phyloP scores from a whole-genome alignment of 2,797 vertebrate species.

The Emydoidea blandingii region DNA sequence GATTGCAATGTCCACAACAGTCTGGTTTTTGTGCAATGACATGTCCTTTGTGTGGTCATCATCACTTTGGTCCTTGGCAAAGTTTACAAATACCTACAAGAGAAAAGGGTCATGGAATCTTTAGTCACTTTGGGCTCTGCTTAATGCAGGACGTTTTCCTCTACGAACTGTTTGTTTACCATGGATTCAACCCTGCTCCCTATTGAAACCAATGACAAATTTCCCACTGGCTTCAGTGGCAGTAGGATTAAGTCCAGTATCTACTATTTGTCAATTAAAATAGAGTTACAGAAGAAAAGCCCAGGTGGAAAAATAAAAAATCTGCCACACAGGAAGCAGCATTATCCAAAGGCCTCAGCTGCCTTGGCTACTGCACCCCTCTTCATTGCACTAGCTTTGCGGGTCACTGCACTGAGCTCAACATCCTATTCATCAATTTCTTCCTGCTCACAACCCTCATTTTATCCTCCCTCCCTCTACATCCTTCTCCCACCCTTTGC shows the following conservation, averaged over 20 bases:
- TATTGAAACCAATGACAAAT: not conserved
- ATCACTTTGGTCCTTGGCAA: constrained; percentile 98
- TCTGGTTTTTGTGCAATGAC: constrained; percentile 90
- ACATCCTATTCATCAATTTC: not conserved
- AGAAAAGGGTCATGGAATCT: constrained; percentile 10
- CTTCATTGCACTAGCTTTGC: not conserved
- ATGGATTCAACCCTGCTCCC: not conserved
- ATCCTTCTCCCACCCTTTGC: not conserved
- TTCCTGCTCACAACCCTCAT: not conserved
- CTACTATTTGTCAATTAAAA: not conserved
- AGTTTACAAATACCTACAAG: constrained; percentile 96
- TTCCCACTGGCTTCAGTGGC: not conserved
- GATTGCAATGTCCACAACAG: constrained; percentile 82
- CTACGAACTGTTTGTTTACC: not conserved
- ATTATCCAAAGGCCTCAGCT: not conserved
- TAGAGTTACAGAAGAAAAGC: not conserved
- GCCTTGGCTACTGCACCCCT: not conserved
- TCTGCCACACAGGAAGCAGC: not conserved
- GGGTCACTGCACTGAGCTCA: not conserved
- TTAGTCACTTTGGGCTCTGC: not conserved
- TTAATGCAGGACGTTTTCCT: not conserved
- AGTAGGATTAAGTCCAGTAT: not conserved
- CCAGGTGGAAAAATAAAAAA: not conserved
- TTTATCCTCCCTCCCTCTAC: no score
- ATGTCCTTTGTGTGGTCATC: constrained; percentile 95